Percentiles rank a stretch among this genome's conserved stretches.
phyloP scores from a whole-genome alignment of 1,140 invertebrate genomes.

The Lasioglossum baleicum region DNA sequence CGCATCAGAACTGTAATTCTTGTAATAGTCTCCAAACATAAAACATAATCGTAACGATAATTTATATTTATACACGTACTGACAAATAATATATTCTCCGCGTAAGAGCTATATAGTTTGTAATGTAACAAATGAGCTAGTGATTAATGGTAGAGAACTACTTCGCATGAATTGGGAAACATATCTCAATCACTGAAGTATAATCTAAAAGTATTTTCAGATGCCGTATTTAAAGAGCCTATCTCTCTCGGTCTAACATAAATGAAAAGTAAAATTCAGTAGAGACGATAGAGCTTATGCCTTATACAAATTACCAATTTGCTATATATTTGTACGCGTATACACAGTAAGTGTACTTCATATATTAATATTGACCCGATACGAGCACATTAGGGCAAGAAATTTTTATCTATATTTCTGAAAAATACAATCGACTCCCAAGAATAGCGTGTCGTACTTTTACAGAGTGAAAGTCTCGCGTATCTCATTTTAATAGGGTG shows the following conservation, averaged over 20 bases:
- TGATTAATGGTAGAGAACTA: slow-evolving; percentile 20
- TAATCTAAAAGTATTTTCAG: slow-evolving; percentile 38
- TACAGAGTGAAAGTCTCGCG: slow-evolving; percentile 12
- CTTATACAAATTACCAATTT: slow-evolving; percentile 41
- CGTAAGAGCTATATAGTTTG: slow-evolving; percentile 4
- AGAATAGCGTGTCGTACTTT: slow-evolving; percentile 35
- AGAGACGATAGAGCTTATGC: slow-evolving; percentile 37
- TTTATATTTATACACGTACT: slow-evolving; percentile 23
- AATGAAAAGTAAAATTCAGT: slow-evolving; percentile 19
- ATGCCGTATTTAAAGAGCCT: slow-evolving; percentile 22
- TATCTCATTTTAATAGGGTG: slow-evolving; percentile 46
- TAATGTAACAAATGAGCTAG: slow-evolving; percentile 24
- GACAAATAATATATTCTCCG: slow-evolving; percentile 10
- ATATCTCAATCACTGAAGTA: background rate
- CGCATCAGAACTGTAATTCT: background rate
- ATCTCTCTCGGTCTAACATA: slow-evolving; percentile 17
- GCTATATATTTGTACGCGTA: slow-evolving; percentile 39
- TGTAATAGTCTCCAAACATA: background rate
- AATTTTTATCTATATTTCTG: slow-evolving; percentile 18
- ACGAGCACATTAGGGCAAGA: slow-evolving; percentile 20
- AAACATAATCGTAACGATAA: background rate
- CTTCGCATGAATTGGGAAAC: background rate
- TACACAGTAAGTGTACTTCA: slow-evolving; percentile 17
- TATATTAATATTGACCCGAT: background rate
- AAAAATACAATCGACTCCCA: slow-evolving; percentile 2